phyloP scores from a whole-genome alignment of 2,888 invertebrate species.

The Antheraea assamensis region DNA sequence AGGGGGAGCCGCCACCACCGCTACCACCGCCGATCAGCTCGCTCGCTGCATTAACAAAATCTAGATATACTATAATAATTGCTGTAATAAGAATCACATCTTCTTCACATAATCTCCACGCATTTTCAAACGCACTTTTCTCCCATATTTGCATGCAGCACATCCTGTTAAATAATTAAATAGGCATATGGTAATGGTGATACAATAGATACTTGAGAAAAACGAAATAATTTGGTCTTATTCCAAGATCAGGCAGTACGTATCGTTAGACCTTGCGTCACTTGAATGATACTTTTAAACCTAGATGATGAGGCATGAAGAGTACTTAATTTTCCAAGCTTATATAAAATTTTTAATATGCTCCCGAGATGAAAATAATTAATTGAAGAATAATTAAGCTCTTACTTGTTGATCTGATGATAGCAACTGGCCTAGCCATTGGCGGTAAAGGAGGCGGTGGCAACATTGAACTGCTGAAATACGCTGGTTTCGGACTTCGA shows the following conservation, averaged over 20 bases:
- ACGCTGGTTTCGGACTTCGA: conserved; percentile 89
- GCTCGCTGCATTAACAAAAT: conserved; percentile 39
- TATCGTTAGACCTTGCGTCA: too few relatives aligned
- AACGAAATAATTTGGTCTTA: too few relatives aligned
- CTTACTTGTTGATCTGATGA: conserved; percentile 93
- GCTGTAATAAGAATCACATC: too few relatives aligned
- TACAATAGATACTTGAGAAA: too few relatives aligned
- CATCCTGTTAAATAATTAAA: too few relatives aligned
- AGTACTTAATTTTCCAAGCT: not conserved
- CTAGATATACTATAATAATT: not conserved
- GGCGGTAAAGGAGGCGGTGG: conserved; percentile 97
- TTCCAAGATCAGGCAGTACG: too few relatives aligned
- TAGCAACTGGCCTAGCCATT: conserved; percentile 97
- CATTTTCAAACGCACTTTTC: too few relatives aligned
- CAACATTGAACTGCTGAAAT: conserved; percentile 95
- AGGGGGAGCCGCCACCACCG: conserved; percentile 50
- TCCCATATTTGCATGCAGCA: too few relatives aligned
- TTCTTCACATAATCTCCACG: too few relatives aligned
- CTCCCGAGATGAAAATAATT: not conserved
- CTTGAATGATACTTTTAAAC: not conserved
- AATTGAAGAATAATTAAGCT: not conserved
- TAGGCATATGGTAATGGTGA: too few relatives aligned
- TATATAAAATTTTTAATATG: not conserved
- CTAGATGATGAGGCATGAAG: not conserved
- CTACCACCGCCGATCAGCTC: conserved; percentile 59